These are phyloP conservation scores for Urocitellus parryii DNA, from an alignment of 2,113 vertebrate genomes.

Conservation along the genomic window DNA sequence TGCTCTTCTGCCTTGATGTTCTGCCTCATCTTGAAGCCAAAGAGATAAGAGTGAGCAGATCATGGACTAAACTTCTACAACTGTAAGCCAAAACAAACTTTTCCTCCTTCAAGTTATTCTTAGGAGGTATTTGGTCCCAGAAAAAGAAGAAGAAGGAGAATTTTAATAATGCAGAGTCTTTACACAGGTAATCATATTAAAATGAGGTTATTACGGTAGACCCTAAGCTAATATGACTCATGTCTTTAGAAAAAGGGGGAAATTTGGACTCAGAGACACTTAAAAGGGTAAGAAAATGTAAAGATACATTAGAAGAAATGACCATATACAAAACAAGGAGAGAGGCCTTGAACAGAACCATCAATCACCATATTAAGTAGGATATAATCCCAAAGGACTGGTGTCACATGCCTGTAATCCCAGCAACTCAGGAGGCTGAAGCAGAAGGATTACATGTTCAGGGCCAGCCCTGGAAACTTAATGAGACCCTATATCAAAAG, in stretches of 20 bases:
- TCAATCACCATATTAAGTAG: background rate
- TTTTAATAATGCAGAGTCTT: background rate
- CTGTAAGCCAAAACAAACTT: no score
- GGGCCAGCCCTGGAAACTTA: background rate
- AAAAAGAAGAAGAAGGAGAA: no score
- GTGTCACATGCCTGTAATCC: background rate
- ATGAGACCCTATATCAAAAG: background rate
- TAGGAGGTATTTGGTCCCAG: no score
- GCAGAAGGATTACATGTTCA: no score
- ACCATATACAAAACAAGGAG: background rate
- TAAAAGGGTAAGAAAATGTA: background rate
- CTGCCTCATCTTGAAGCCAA: no score
- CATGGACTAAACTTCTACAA: no score
- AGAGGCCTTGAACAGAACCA: background rate
- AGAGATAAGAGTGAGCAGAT: no score
- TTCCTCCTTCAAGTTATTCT: no score
- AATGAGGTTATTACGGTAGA: background rate
- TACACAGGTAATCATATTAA: slow-evolving; percentile 4
- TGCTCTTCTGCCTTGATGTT: no score
- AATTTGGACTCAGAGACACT: background rate
- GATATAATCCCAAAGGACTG: background rate
- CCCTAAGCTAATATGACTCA: background rate
- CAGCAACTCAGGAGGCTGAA: background rate
- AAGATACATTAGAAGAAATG: background rate
- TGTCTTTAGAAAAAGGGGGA: background rate